Conservation (phyloP, 2,888 invertebrate species). For the Phyllotreta cruciferae region DNA sequence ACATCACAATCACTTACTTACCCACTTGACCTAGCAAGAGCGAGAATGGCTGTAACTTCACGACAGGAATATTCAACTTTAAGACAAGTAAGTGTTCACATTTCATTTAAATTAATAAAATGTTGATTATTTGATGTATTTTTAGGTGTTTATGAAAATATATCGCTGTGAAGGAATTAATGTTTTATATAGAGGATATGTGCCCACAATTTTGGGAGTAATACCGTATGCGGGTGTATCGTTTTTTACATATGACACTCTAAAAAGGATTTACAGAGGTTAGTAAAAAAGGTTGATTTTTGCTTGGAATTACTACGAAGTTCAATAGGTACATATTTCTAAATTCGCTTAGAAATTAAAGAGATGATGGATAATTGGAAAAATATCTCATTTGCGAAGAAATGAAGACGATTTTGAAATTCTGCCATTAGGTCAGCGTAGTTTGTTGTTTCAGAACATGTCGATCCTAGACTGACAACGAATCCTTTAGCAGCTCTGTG, state of each 20-base stretch:
- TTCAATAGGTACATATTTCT: too few species aligned
- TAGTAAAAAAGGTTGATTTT: conserved; percentile 41
- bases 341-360: too few species aligned
- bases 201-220: conserved; percentile 91
- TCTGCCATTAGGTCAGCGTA: conserved; percentile 13
- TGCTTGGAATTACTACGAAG: background rate
- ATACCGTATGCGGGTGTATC: conserved; percentile 97
- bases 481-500: conserved; percentile 70
- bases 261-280: conserved; percentile 84
- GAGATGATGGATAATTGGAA: background rate
- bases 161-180: conserved; percentile 77
- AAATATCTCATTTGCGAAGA: background rate
- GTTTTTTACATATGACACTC: conserved; percentile 95
- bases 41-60: conserved; percentile 94
- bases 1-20: conserved; percentile 95
- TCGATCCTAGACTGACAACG: conserved; percentile 44
- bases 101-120: background rate
- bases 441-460: conserved; percentile 48
- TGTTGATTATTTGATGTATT: conserved; percentile 11
- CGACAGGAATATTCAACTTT: conserved; percentile 74
- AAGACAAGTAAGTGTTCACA: conserved; percentile 60
- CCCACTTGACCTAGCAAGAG: conserved; percentile 95
- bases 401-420: conserved; percentile 7
- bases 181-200: conserved; percentile 85
- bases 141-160: conserved; percentile 65